Base-by-base conservation (phyloP, 1,140 invertebrate genomes). In the Tetramorium parvispinum region DNA sequence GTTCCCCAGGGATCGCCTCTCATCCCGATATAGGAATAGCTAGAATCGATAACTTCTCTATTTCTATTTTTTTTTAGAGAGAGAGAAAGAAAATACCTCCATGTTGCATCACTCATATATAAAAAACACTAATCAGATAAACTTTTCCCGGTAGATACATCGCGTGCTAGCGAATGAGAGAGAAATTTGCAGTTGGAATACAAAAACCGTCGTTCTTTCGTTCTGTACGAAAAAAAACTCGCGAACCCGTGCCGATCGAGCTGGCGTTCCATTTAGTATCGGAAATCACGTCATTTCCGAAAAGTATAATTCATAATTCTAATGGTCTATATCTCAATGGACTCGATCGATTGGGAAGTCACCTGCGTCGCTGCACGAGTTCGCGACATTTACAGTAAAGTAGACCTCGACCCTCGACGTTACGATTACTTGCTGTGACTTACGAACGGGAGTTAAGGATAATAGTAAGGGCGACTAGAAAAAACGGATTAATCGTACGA, bases 391-490 rank as follows among this genome's bases (percentile, higher is more conserved):
- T 43, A 55, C 40, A 13, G 37, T 78, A 78, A 21, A 49, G 21
- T 68, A 81, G 49, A 1, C 3, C 13, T 53, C 13, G 24, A 79
- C 2, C 3, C 13, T 53, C n/a, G 24, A 79, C 46, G 61, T 66
- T 79, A 66, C 24, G n/a, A 79, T 79, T 66, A 79, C 32, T 78
- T 18, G 76, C 79, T 77, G 76, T 78, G 53, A 40, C 40, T 85
- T 68, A 85, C 55, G 46, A 53, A 57, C 37, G 11, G 32, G 76
- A 75, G 59, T 57, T 81, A 32, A 81, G 57, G 57, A 37, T 61
- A 87, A 73, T 59, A 82, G 21, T 46, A 71, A 55, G 51, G 21
- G 37, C 51, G 68, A 49, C 82, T 88, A 89, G 68, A 85, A 88
- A 78, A 85, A 86, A 51, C 11, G 59, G 75, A 68, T 46, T 21